Conservation (phyloP, 1,140 invertebrate genomes). For the Lepidotrigona ventralis region DNA sequence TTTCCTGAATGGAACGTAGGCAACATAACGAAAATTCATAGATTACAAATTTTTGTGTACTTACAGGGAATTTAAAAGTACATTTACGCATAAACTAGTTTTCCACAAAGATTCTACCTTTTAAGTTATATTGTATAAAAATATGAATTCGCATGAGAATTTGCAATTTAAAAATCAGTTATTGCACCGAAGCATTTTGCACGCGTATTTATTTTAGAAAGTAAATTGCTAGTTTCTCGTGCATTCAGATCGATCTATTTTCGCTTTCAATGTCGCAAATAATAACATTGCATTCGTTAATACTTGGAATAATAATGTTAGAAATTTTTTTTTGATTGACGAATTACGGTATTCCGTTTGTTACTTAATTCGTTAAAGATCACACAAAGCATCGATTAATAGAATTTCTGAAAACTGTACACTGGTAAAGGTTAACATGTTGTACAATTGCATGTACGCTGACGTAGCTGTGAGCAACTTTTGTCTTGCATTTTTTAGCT, state of each 20-base stretch:
- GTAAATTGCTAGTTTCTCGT: background rate
- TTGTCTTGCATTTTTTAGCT: background rate
- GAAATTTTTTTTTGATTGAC: background rate
- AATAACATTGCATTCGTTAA: too few relatives aligned
- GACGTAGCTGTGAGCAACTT: background rate
- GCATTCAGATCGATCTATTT: background rate
- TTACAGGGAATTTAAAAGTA: too few relatives aligned
- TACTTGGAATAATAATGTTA: too few relatives aligned
- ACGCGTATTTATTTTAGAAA: background rate
- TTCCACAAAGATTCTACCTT: too few relatives aligned
- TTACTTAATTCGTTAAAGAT: background rate
- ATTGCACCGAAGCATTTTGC: background rate
- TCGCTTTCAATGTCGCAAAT: background rate
- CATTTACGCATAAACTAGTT: too few relatives aligned
- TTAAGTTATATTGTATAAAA: too few relatives aligned
- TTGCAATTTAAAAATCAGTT: too few relatives aligned
- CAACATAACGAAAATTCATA: too few relatives aligned
- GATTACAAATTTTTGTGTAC: too few relatives aligned
- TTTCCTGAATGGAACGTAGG: too few relatives aligned
- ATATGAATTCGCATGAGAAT: too few relatives aligned
- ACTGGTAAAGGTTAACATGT: background rate
- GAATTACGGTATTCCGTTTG: background rate
- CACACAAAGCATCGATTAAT: too few relatives aligned
- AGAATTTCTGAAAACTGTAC: background rate
- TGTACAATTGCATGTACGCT: background rate